Conservation (phyloP, 2,797 vertebrate species). For the Anabas testudineus region DNA sequence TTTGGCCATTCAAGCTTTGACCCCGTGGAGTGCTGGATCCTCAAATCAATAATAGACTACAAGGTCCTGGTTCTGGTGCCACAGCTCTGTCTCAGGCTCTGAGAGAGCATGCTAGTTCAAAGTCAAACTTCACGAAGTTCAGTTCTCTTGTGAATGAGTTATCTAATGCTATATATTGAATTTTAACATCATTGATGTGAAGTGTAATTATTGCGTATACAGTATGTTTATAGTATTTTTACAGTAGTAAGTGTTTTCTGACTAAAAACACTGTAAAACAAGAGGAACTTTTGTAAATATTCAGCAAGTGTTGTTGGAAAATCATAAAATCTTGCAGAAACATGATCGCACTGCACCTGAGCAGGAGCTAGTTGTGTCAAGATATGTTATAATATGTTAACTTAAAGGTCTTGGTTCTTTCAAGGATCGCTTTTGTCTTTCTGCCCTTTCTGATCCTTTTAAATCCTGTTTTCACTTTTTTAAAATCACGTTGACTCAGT, state of each 20-base stretch:
- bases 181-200: neutral
- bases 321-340: neutral
- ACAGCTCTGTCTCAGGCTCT: slow-evolving; percentile 15
- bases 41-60: slow-evolving; percentile 59
- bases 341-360: neutral
- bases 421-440: slow-evolving; percentile 54
- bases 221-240: neutral
- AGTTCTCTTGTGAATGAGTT: slow-evolving; percentile 11
- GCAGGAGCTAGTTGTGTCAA: neutral
- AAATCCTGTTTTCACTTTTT: slow-evolving; percentile 57
- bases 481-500: slow-evolving; percentile 34
- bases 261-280: slow-evolving; percentile 2
- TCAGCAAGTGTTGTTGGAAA: neutral
- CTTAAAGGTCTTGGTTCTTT: slow-evolving; percentile 53
- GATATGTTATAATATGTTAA: too few relatives aligned
- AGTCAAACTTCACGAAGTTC: slow-evolving; percentile 31
- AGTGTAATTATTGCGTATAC: neutral
- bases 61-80: slow-evolving; percentile 31
- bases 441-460: slow-evolving; percentile 33
- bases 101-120: slow-evolving; percentile 25
- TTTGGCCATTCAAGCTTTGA: slow-evolving; percentile 36
- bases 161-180: neutral
- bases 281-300: neutral
- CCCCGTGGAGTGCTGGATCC: slow-evolving; percentile 41
- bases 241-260: neutral